Evolutionary conservation across 1,140 invertebrate species (phyloP).

Genomic region (Danaus melanippus): DNA sequence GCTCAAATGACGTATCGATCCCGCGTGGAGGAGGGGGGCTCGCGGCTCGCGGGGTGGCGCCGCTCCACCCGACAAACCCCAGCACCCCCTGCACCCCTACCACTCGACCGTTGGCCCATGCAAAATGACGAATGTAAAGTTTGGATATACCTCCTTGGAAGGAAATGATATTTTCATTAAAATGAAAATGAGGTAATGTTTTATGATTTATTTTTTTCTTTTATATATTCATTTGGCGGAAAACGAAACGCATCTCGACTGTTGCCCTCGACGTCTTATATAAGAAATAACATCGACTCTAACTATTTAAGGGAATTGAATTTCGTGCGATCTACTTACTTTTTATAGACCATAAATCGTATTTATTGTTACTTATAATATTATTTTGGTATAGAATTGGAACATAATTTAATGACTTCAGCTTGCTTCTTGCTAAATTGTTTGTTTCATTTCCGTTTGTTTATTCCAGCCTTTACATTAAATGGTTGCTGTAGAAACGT

Average conservation of each 20-base stretch:
- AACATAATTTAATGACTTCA: conserved; percentile 29
- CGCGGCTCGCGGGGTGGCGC: conserved; percentile 55
- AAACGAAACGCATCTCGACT: conserved; percentile 12
- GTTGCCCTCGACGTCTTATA: conserved; percentile 14
- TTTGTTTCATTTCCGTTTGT: too few relatives aligned
- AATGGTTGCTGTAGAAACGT: too few relatives aligned
- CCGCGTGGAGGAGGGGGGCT: conserved; percentile 55
- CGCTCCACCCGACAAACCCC: conserved; percentile 55
- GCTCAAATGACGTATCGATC: conserved; percentile 72
- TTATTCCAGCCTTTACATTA: too few relatives aligned
- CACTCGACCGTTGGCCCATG: conserved; percentile 69
- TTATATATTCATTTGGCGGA: conserved; percentile 12
- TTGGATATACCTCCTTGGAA: conserved; percentile 70
- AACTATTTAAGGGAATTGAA: conserved; percentile 31
- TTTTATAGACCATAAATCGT: conserved; percentile 36
- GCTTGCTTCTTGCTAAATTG: too few relatives aligned
- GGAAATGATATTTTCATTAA: conserved; percentile 72
- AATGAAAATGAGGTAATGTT: conserved; percentile 68
- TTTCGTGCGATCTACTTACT: conserved; percentile 32
- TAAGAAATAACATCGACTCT: conserved; percentile 19
- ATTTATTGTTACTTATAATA: conserved; percentile 39
- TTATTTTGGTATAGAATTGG: conserved; percentile 27
- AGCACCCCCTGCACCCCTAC: conserved; percentile 47
- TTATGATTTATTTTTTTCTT: conserved; percentile 47
- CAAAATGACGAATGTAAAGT: conserved; percentile 72